Evolutionary conservation across 2,797 vertebrate species (phyloP), one percentile per base, ranked within the genome.

Genomic region (Myotis daubentonii): DNA sequence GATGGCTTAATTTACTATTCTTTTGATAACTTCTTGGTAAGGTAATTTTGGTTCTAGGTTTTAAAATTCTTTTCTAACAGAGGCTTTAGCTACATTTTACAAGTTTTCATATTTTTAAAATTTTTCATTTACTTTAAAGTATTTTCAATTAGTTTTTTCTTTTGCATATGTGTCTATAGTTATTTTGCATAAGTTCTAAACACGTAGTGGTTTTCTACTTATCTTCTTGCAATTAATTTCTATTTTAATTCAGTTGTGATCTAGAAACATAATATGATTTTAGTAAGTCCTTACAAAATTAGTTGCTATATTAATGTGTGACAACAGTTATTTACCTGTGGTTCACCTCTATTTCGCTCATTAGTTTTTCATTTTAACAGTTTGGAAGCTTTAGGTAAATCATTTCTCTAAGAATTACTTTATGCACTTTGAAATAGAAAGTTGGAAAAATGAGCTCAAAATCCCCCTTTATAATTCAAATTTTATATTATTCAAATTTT

Each of bases 371-470:
- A 87, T 75, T 81, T 93, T 62, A 47, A 76, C 23, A 90, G 41
- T 30, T 57, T 3, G 28, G 28, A 80, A 22, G 41, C 6, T 19
- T 90, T 80, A 4, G 25, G 11, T 82, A 82, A 85, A 23, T 94
- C 33, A 85, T 9, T 62, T 82, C 22, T 84, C 15, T 65, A 17
- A 74, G 25, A 76, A 10, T 90, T 94, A 66, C 68, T 89, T 96
- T 30, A 68, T 60, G 7, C 4, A 33, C 8, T 88, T 91, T 75
- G 16, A 96, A 62, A 76, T 51, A 95, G 23, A 53, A 12, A 94
- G 9, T 86, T 33, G 79, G 41, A 92, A 81, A 74, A 6, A 87
- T 25, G 4, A 93, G 3, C 19, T 72, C 33, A 80, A 36, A 95
- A 89, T 36, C 30, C 23, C 10, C 11, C n/a, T 81, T 86, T 8